Evolutionary conservation across 1,140 invertebrate species (phyloP).

Genomic region (Linepithema humile): DNA sequence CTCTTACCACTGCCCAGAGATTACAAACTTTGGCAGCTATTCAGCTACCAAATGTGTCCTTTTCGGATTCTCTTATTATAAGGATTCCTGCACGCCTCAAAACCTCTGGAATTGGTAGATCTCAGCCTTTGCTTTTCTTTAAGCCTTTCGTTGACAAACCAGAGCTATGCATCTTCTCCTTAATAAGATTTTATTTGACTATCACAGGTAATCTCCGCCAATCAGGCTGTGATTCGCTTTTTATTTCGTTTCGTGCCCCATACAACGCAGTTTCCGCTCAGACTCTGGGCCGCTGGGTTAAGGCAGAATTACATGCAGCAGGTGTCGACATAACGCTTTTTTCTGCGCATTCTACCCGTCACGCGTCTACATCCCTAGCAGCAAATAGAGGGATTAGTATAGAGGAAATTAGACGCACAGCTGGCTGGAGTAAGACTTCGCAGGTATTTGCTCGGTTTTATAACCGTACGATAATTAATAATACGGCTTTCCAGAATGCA

Average conservation of each 20-base stretch:
- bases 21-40: too few species aligned
- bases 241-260: too few species aligned
- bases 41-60: neutral
- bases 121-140: too few species aligned
- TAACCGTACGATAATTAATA: neutral
- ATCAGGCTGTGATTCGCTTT: too few species aligned
- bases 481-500: neutral
- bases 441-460: conserved; percentile 1
- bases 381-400: neutral
- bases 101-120: neutral
- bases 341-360: neutral
- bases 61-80: neutral
- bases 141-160: too few species aligned
- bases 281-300: neutral
- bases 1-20: too few species aligned
- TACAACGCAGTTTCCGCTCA: neutral
- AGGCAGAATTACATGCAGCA: neutral
- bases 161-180: too few species aligned
- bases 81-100: neutral
- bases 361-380: neutral
- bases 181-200: too few species aligned
- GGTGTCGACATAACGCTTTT: neutral
- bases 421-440: neutral
- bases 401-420: neutral
- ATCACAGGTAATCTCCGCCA: neutral